Conservation (phyloP, 2,888 invertebrate genomes). For the Hoplodrina blanda region DNA sequence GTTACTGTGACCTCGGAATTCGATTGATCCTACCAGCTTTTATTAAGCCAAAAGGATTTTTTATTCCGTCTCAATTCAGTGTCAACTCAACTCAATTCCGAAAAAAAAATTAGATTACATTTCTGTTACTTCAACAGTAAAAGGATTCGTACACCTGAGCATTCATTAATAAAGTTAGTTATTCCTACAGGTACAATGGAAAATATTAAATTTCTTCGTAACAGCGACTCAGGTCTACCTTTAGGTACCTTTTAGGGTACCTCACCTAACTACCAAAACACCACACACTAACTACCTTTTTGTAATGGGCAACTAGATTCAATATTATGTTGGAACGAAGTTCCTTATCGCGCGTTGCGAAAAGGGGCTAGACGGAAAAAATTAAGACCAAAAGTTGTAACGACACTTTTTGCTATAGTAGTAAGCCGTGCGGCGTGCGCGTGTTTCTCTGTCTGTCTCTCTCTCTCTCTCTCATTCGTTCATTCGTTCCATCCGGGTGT, state of each 20-base stretch:
- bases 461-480: no score
- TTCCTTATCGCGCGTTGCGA: no score
- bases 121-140: neutral
- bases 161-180: constrained; percentile 13
- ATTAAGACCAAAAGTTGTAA: no score
- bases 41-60: neutral
- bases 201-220: constrained; percentile 14
- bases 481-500: no score
- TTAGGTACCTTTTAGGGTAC: neutral
- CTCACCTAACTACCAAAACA: no score
- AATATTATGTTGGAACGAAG: no score
- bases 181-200: constrained; percentile 1
- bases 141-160: neutral
- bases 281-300: no score
- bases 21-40: neutral
- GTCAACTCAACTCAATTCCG: neutral
- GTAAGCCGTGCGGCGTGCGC: no score
- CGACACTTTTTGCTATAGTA: no score
- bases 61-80: neutral
- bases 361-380: no score
- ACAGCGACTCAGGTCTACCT: neutral
- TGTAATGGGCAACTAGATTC: no score
- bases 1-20: neutral
- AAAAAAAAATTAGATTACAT: neutral
- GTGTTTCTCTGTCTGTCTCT: no score